These are phyloP conservation scores for Drosophila lini DNA, from an alignment of 1,140 invertebrate species.

Conservation along the genomic window DNA sequence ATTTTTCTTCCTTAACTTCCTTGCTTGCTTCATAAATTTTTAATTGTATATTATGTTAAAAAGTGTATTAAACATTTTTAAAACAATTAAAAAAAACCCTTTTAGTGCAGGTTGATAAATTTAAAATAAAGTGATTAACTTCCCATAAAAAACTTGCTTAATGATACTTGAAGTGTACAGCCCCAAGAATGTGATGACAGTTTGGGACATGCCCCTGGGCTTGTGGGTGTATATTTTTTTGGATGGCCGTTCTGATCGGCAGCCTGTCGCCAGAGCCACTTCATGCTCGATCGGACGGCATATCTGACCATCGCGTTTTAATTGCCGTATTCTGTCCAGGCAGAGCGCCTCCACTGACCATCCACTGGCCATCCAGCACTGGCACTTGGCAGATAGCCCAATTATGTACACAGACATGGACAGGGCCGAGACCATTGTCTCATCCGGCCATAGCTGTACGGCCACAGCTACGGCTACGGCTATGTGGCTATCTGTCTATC, in stretches of 20 bases:
- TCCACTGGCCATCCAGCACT: conserved; percentile 20
- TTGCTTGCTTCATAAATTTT: neutral
- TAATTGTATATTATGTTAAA: too few relatives aligned
- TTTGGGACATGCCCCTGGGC: conserved; percentile 5
- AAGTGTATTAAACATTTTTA: too few relatives aligned
- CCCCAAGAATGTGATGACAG: conserved; percentile 7
- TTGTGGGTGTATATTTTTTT: conserved; percentile 1
- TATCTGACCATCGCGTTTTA: conserved; percentile 56
- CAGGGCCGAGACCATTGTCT: conserved; percentile 37
- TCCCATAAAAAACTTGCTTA: neutral
- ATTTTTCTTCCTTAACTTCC: neutral
- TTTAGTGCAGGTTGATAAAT: neutral
- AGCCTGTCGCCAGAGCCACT: conserved; percentile 63
- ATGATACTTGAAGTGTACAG: neutral
- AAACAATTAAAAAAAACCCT: neutral
- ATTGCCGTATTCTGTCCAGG: conserved; percentile 43
- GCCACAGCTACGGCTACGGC: conserved; percentile 16
- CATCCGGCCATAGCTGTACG: conserved; percentile 44
- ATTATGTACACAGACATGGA: conserved; percentile 67
- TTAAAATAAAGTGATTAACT: neutral
- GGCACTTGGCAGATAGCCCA: conserved; percentile 52
- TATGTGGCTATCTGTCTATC: conserved; percentile 44
- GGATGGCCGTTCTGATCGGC: conserved; percentile 28
- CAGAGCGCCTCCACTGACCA: conserved; percentile 29
- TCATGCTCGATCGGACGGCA: conserved; percentile 40